Conservation (phyloP, 2,888 invertebrate genomes). For the Galeopsomyia nigrocyanea region DNA sequence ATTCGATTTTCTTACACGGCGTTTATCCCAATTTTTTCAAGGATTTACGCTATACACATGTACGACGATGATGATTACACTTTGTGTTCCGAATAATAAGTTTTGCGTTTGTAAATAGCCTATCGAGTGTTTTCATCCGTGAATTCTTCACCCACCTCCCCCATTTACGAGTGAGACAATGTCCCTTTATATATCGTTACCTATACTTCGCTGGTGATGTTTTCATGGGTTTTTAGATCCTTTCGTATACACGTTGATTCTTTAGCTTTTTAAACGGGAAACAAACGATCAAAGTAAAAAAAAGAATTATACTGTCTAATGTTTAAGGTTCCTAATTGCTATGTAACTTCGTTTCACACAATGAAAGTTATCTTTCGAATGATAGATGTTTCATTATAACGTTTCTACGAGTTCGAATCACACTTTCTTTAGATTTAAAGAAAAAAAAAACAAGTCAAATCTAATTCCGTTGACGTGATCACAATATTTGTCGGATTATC, state of each 20-base stretch:
- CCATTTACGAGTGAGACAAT: too few species aligned
- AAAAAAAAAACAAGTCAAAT: not conserved
- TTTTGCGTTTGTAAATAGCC: conserved; percentile 61
- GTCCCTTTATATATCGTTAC: not conserved
- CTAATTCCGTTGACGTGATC: conserved; percentile 21
- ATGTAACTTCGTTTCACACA: conserved; percentile 36
- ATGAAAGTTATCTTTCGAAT: conserved; percentile 13
- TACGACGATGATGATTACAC: conserved; percentile 19
- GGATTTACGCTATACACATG: not conserved
- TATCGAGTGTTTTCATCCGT: conserved; percentile 50
- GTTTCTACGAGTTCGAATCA: conserved; percentile 27
- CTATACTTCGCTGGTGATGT: conserved; percentile 23
- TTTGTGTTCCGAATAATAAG: conserved; percentile 45
- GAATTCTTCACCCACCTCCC: not conserved
- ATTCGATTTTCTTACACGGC: conserved; percentile 17
- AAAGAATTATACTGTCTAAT: conserved; percentile 17
- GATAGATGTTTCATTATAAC: conserved; percentile 25
- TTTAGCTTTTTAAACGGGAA: conserved; percentile 40
- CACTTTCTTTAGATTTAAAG: conserved; percentile 17
- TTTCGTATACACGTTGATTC: conserved; percentile 34
- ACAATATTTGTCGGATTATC: conserved; percentile 8
- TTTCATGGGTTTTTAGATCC: conserved; percentile 28
- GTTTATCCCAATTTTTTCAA: conserved; percentile 11
- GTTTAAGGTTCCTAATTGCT: conserved; percentile 47
- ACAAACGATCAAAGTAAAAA: conserved; percentile 10